Evolutionary conservation across 2,797 vertebrate species (phyloP), one percentile per base, ranked within the genome.

Genomic region (Sylvia borin): DNA sequence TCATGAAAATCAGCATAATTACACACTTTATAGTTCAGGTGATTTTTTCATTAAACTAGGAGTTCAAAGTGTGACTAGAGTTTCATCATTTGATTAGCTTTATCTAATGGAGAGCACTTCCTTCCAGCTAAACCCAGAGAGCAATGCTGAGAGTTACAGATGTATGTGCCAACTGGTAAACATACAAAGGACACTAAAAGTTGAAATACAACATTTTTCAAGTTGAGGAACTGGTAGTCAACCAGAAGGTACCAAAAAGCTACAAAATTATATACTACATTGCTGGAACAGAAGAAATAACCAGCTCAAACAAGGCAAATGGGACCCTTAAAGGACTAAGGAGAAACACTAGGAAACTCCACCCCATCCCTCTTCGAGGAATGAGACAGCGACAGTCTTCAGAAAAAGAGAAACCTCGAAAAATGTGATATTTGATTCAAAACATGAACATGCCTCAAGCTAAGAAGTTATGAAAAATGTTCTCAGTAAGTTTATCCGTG

Each of bases 1-100:
- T 97, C 97, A 97, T 54, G 76, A 95, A 98, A 98, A 97, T 97
- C 97, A 98, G 89, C 96, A 96, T 98, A 98, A 98, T 98, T 97
- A 97, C 85, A 96, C 79, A 93, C 91, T 92, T 90, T 67, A 91
- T 81, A 58, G 8, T 97, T 97, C 27, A 50, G 88, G 93, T 96
- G 97, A 95, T 97, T 97, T 97, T 96, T 96, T 90, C 96, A 97
- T 97, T 98, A 96, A 97, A 97, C 97, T 93, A 96, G 78, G 67
- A 90, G 90, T 92, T 95, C 94, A 90, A 81, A 92, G 95, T 93
- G 88, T 83, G 65, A 96, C 92, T 97, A 84, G 78, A 95, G n/a
- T 91, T 89, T 95, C 93, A 93, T 95, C 93, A 76, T 92, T 90
- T 95, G 85, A 95, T 97, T 97, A 92, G 54, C 81, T 84, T 97